phyloP scores from a whole-genome alignment of 2,797 vertebrate species.

The Liparis tanakae region DNA sequence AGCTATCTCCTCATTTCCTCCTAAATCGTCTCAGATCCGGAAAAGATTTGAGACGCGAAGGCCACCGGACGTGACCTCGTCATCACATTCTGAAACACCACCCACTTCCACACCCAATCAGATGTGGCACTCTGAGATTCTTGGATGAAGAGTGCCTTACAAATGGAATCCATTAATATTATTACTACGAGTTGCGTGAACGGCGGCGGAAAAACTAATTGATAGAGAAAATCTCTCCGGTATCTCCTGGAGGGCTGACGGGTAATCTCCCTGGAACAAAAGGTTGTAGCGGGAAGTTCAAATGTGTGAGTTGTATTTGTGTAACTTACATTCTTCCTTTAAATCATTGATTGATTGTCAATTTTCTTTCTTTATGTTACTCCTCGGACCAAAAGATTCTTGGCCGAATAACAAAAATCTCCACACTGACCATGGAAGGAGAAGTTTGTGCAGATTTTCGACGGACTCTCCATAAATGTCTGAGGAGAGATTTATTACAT shows the following conservation, averaged over 20 bases:
- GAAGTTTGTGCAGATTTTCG: not conserved
- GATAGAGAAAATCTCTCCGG: not conserved
- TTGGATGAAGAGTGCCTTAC: no score
- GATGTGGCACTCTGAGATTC: no score
- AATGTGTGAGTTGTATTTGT: not conserved
- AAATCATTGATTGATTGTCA: not conserved
- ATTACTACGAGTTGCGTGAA: no score
- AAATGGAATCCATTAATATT: no score
- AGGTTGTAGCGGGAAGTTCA: slow-evolving; percentile 6
- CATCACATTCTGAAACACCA: no score
- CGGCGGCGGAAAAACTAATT: not conserved
- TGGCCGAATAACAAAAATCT: not conserved
- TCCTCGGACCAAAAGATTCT: not conserved
- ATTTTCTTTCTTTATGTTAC: not conserved
- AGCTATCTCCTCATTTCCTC: no score
- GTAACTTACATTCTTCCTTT: not conserved
- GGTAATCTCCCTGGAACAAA: not conserved
- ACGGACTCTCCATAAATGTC: not conserved
- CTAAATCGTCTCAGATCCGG: no score
- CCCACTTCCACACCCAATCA: no score
- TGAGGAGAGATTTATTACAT: not conserved
- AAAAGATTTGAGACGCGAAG: no score
- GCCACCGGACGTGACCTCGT: no score
- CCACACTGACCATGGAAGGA: slow-evolving; percentile 4
- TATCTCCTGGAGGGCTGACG: not conserved